These are phyloP conservation scores for Brachyptera putata DNA, from an alignment of 2,888 invertebrate species.

Conservation along the genomic window DNA sequence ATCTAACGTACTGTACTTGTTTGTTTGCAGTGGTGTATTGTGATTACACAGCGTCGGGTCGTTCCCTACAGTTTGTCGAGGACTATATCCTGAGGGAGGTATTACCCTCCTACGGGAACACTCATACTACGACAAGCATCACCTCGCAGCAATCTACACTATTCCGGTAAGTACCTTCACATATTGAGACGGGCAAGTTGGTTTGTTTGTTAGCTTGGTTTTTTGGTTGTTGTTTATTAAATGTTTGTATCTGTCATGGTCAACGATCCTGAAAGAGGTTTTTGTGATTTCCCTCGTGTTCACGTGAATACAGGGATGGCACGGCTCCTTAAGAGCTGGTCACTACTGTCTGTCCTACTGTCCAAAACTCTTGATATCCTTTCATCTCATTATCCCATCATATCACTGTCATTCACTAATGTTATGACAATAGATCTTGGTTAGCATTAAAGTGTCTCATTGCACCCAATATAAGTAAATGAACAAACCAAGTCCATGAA, in stretches of 20 bases:
- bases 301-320: no score
- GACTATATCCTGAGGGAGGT: slow-evolving; percentile 76
- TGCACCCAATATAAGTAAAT: not conserved
- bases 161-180: slow-evolving; percentile 61
- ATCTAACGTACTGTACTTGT: no score
- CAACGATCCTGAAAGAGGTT: no score
- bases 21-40: slow-evolving; percentile 80
- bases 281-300: no score
- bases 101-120: slow-evolving; percentile 78
- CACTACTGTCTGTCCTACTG: no score
- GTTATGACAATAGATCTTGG: not conserved
- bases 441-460: not conserved
- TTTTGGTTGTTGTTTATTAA: no score
- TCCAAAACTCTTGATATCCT: no score
- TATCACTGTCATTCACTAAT: not conserved
- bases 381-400: not conserved
- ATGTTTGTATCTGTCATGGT: no score
- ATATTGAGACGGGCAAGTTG: not conserved
- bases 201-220: no score
- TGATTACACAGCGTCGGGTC: slow-evolving; percentile 83
- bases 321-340: no score
- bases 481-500: no score
- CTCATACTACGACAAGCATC: slow-evolving; percentile 74
- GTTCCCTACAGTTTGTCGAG: slow-evolving; percentile 78
- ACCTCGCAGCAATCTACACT: slow-evolving; percentile 84